Evolutionary conservation across 2,888 invertebrate species (phyloP).

Genomic region (Pherbina coryleti): DNA sequence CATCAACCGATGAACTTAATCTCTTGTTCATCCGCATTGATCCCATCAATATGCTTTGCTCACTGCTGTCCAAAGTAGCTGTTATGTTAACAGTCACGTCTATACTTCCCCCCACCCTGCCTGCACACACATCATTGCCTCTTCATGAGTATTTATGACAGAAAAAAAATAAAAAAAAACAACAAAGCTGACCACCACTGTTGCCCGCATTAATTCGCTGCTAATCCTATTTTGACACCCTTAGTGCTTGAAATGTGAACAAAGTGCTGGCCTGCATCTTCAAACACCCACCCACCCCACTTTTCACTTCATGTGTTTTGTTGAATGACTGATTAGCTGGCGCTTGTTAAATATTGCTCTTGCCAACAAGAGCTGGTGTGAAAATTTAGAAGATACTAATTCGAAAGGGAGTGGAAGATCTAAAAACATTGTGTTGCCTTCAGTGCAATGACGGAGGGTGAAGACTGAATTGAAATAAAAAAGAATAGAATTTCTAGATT

Average conservation of each 20-base stretch:
- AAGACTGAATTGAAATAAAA: too few species aligned
- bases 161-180: background rate
- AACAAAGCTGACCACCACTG: background rate
- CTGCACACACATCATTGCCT: background rate
- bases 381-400: too few species aligned
- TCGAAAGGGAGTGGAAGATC: too few species aligned
- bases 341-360: background rate
- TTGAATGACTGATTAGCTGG: constrained; percentile 22
- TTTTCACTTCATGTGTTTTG: background rate
- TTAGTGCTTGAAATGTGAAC: too few species aligned
- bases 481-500: too few species aligned
- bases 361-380: background rate
- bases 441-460: background rate
- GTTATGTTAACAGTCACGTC: background rate
- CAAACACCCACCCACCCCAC: background rate
- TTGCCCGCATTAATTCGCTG: background rate
- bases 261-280: background rate
- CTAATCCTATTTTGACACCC: constrained; percentile 25
- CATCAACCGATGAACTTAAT: constrained; percentile 36
- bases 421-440: background rate
- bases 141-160: background rate
- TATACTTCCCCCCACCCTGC: too few species aligned
- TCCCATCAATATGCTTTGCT: constrained; percentile 24
- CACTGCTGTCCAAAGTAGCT: background rate
- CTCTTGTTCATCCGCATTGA: constrained; percentile 44